Percentiles rank a stretch among this genome's conserved stretches.
Conservation (phyloP, 2,888 invertebrate genomes). For the Syrphus vitripennis region DNA sequence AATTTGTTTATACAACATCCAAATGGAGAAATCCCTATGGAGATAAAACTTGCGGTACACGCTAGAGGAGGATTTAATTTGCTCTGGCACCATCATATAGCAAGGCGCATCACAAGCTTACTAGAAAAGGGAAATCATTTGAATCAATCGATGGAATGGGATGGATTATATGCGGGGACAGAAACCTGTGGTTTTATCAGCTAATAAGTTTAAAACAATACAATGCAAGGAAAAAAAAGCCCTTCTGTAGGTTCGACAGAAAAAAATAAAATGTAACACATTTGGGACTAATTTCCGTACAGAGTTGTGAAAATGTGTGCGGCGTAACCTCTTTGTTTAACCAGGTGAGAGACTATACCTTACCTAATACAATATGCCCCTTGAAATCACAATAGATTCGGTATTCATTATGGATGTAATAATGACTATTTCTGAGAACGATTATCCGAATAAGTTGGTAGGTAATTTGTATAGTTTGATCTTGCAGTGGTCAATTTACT, state of each 20-base stretch:
- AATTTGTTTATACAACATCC: slow-evolving; percentile 34
- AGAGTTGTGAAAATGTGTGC: not conserved
- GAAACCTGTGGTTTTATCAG: slow-evolving; percentile 23
- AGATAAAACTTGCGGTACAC: not conserved
- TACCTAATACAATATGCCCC: slow-evolving; percentile 3
- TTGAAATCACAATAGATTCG: not conserved
- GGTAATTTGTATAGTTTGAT: not conserved
- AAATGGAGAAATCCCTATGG: not conserved
- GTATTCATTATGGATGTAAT: not conserved
- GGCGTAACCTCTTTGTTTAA: not conserved
- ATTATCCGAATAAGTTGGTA: not conserved
- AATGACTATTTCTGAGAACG: not conserved
- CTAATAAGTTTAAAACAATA: slow-evolving; percentile 28
- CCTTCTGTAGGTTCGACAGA: not conserved
- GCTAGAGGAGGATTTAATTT: slow-evolving; percentile 26
- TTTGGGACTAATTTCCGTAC: not conserved
- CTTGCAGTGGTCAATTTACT: not conserved
- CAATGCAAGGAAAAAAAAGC: slow-evolving; percentile 10
- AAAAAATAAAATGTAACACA: not conserved
- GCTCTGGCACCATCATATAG: not conserved
- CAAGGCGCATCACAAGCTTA: not conserved
- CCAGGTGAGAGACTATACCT: not conserved
- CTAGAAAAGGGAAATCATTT: slow-evolving; percentile 26
- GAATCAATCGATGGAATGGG: slow-evolving; percentile 38
- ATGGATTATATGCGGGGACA: slow-evolving; percentile 8